Conservation (phyloP, 2,888 invertebrate species). For the Cerastoderma edule region DNA sequence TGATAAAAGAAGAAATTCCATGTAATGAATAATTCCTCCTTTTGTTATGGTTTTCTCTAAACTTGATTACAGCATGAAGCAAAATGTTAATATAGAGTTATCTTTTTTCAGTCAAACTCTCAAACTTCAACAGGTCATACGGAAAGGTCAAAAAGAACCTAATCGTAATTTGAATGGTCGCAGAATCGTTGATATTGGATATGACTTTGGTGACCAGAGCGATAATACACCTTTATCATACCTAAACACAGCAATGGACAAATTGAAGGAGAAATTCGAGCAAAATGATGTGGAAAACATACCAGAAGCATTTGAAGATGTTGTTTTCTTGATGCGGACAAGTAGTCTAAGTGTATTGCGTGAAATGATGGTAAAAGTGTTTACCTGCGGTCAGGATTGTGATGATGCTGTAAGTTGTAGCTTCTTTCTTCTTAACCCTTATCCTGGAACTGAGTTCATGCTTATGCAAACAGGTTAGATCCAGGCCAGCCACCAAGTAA, state of each 20-base stretch:
- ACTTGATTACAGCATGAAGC: no score
- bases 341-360: conserved; percentile 25
- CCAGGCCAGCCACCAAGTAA: no score
- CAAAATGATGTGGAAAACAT: conserved; percentile 24
- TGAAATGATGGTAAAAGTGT: conserved; percentile 31
- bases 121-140: conserved; percentile 13
- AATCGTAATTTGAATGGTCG: conserved; percentile 26
- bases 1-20: neutral
- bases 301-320: conserved; percentile 37
- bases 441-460: no score
- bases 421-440: no score
- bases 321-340: conserved; percentile 47
- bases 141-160: conserved; percentile 5
- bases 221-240: conserved; percentile 11
- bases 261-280: conserved; percentile 15
- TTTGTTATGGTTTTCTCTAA: neutral
- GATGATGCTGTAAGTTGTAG: conserved; percentile 1
- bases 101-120: conserved; percentile 41
- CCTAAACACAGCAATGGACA: conserved; percentile 14
- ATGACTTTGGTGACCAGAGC: conserved; percentile 37
- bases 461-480: no score
- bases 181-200: conserved; percentile 33
- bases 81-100: neutral
- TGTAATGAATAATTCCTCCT: neutral
- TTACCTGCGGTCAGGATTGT: conserved; percentile 41